Evolutionary conservation across 2,888 invertebrate genomes (phyloP), one percentile per base, ranked within the genome.

Genomic region (Piscicola geometra): DNA sequence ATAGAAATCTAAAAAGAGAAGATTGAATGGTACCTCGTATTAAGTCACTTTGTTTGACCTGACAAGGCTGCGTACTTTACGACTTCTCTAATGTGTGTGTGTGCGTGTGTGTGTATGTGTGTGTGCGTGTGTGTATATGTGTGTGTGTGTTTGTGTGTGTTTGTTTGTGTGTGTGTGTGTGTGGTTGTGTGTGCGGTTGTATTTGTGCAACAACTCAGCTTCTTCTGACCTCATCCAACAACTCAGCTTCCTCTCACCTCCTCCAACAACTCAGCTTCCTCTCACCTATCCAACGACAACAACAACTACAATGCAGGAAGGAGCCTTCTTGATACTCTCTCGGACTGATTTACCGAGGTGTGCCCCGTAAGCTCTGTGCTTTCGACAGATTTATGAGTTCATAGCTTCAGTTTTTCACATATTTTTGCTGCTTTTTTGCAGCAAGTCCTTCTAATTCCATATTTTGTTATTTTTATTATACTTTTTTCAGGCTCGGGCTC

Each of bases 21-120:
- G 72, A 72, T 72, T 50, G 56, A 72, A 36, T 52, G 72, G 47
- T 36, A 30, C 25, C 56, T 50, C 72, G 72, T 72, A 72, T 72
- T 72, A 72, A 72, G 72, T 72, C 72, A 72, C 72, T 72, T 72
- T 72, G 72, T 72, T 72, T 72, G n/a, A 28, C 35, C 2, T 72
- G 72, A 72, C 72, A 72, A 50, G 52, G 21, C 50, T 47, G 72
- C 72, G 72, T 72, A 56, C 72, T 72, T 72, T 72, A 72, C 72
- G 72, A 72, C 50, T 47, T 9, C 21, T 9, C 21, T 9, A 15
- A 47, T 47, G 50, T 47, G 50, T 47, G 50, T 21, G 50, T 47
- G 50, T 21, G 50, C 21, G 50, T 47, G 9, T 47, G 50, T 47
- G 50, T 47, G 12, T 47, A 21, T 47, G 50, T 9, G 50, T 47